Evolutionary conservation across 2,888 invertebrate genomes (phyloP).

Genomic region (Willowsia nigromaculata): DNA sequence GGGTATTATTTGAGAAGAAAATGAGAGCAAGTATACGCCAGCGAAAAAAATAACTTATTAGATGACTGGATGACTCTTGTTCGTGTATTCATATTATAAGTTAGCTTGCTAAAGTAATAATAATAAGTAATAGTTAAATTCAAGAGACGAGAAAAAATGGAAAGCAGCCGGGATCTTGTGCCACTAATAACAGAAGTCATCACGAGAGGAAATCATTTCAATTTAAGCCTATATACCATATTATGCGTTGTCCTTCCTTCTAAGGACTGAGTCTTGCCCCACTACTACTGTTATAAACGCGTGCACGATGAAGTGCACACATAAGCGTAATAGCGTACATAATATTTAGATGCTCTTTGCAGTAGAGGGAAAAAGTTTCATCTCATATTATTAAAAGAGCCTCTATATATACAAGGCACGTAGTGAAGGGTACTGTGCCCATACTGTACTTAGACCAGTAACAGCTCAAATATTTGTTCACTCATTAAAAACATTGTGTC

Average conservation of each 20-base stretch:
- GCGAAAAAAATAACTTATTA: conserved; percentile 27
- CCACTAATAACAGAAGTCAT: conserved; percentile 64
- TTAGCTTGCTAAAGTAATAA: conserved; percentile 49
- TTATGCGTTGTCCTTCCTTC: neutral
- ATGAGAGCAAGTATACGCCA: conserved; percentile 17
- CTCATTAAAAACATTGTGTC: conserved; percentile 72
- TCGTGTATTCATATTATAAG: conserved; percentile 32
- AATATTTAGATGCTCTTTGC: neutral
- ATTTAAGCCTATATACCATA: conserved; percentile 24
- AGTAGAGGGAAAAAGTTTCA: neutral
- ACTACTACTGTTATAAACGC: neutral
- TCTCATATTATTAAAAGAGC: neutral
- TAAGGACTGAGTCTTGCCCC: too few relatives aligned
- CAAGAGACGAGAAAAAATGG: conserved; percentile 37
- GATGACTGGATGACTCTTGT: conserved; percentile 16
- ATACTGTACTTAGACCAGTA: conserved; percentile 14
- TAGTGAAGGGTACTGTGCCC: neutral
- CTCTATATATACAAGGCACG: conserved; percentile 21
- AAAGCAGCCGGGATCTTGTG: conserved; percentile 30
- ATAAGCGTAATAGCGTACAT: too few relatives aligned
- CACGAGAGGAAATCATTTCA: conserved; percentile 58
- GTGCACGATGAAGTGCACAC: too few relatives aligned
- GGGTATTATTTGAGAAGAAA: conserved; percentile 36
- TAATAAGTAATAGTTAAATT: conserved; percentile 63
- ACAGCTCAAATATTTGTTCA: conserved; percentile 72